These are phyloP conservation scores for Zaprionus taronus DNA, from an alignment of 1,140 invertebrate species.

Conservation along the genomic window DNA sequence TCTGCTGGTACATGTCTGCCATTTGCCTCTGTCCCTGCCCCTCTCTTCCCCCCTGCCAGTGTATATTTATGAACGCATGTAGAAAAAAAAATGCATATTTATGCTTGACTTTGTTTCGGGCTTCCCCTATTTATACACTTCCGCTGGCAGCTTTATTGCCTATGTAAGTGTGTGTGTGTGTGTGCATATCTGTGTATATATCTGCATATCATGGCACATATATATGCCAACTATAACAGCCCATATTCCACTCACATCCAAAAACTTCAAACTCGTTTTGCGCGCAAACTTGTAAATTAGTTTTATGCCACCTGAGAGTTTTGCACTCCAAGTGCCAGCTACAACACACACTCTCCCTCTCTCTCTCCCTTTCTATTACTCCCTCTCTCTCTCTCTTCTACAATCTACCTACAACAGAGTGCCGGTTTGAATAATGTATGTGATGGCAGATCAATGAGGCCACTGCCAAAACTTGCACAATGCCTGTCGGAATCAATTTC, in stretches of 20 bases:
- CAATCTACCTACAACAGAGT: neutral
- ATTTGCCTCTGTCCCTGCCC: neutral
- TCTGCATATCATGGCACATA: neutral
- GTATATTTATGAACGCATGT: slow-evolving; percentile 48
- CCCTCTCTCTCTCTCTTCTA: too few species aligned
- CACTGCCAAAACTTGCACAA: slow-evolving; percentile 7
- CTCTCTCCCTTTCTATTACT: neutral
- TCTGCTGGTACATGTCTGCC: neutral
- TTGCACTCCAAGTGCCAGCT: neutral
- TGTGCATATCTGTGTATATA: neutral
- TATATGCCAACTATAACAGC: neutral
- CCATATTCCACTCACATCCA: slow-evolving; percentile 30
- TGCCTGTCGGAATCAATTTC: slow-evolving; percentile 11
- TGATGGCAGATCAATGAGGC: neutral
- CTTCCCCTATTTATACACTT: slow-evolving; percentile 43
- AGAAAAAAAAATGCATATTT: slow-evolving; percentile 56
- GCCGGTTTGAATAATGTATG: slow-evolving; percentile 1
- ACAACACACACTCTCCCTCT: neutral
- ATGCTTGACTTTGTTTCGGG: slow-evolving; percentile 32
- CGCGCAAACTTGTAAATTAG: slow-evolving; percentile 56
- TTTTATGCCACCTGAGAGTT: slow-evolving; percentile 45
- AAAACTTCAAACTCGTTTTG: slow-evolving; percentile 48
- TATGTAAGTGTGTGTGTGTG: neutral
- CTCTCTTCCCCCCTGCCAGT: neutral
- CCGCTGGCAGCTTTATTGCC: slow-evolving; percentile 43